Evolutionary conservation across 2,888 invertebrate species (phyloP).

Genomic region (Quadriops clusia): DNA sequence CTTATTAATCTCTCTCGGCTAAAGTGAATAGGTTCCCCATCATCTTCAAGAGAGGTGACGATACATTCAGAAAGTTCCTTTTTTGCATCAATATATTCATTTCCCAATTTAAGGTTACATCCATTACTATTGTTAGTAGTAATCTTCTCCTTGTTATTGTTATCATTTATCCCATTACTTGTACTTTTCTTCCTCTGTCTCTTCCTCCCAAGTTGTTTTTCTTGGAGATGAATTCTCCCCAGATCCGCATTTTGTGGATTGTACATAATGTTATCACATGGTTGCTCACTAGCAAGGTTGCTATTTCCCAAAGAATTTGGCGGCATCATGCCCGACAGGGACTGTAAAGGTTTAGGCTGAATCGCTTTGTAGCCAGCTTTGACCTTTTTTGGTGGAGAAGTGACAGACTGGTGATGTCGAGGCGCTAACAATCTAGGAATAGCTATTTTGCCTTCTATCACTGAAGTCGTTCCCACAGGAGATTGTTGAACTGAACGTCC

Average conservation of each 20-base stretch:
- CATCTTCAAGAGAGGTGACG: constrained; percentile 11
- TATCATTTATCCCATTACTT: constrained; percentile 18
- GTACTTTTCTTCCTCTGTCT: constrained; percentile 14
- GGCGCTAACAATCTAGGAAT: constrained; percentile 27
- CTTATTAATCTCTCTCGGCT: constrained; percentile 56
- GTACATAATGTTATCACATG: constrained; percentile 35
- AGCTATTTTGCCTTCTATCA: constrained; percentile 23
- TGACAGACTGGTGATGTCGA: constrained; percentile 15
- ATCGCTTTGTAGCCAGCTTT: constrained; percentile 45
- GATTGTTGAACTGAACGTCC: too few species aligned
- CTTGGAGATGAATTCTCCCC: constrained; percentile 34
- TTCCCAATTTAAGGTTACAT: too few species aligned
- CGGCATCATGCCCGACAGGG: too few species aligned
- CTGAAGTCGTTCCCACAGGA: constrained; percentile 6
- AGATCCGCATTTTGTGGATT: constrained; percentile 26
- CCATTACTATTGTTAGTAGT: too few species aligned
- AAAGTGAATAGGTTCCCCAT: constrained; percentile 15
- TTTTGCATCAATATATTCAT: too few species aligned
- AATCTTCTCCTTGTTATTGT: constrained; percentile 15
- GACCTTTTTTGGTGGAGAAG: constrained; percentile 18
- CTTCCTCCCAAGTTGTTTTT: too few species aligned
- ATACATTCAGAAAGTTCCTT: too few species aligned
- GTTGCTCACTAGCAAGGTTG: too few species aligned
- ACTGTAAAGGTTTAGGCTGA: constrained; percentile 40
- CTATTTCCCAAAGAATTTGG: too few species aligned